Evolutionary conservation across 2,888 invertebrate species (phyloP).

Genomic region (Cryptus viduatorius): DNA sequence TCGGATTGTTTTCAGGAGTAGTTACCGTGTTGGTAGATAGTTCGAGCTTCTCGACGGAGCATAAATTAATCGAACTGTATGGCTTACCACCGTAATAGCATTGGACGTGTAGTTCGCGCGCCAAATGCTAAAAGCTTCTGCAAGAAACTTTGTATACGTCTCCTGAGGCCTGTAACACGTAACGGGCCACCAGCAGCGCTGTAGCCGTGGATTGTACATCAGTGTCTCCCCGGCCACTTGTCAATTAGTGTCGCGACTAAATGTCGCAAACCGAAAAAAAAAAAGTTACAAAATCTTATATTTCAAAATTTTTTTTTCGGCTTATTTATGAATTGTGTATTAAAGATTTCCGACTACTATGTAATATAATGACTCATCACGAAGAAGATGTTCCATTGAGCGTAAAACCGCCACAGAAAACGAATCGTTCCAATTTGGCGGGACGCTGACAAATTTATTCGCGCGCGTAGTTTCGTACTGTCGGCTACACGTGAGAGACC

Average conservation of each 20-base stretch:
- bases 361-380: conserved; percentile 17
- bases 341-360: not conserved
- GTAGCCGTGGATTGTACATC: not conserved
- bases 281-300: not conserved
- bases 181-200: not conserved
- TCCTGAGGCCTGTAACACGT: conserved; percentile 19
- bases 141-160: conserved; percentile 21
- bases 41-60: not conserved
- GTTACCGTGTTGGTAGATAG: not conserved
- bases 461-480: conserved; percentile 45
- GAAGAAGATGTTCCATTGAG: conserved; percentile 40
- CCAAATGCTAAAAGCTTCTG: conserved; percentile 50
- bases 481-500: conserved; percentile 3
- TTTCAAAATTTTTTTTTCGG: not conserved
- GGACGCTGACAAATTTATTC: conserved; percentile 73
- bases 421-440: conserved; percentile 60
- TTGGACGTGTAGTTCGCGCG: not conserved
- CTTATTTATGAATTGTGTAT: not conserved
- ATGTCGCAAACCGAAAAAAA: not conserved
- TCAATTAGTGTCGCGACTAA: conserved; percentile 3
- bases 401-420: conserved; percentile 41
- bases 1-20: not conserved
- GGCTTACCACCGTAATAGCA: conserved; percentile 23
- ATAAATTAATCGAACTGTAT: conserved; percentile 48
- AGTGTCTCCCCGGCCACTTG: not conserved